Conservation (phyloP, 1,140 invertebrate genomes). For the Drosophila sturtevanti region DNA sequence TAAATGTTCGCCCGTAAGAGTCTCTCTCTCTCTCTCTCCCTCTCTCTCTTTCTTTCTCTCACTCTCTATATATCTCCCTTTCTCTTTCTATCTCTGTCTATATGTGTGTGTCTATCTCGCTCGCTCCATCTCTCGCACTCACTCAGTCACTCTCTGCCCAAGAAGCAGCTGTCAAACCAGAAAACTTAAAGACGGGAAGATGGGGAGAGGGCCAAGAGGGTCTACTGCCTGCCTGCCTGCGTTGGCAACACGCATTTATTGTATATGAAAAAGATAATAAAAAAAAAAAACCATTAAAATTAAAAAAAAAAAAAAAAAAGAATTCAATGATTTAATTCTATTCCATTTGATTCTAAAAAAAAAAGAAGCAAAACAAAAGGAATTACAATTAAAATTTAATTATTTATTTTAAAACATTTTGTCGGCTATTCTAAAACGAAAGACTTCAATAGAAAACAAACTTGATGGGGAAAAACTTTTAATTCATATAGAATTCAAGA, state of each 20-base stretch:
- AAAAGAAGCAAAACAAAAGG: neutral
- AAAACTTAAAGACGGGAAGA: conserved; percentile 44
- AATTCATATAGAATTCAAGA: neutral
- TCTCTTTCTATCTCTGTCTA: neutral
- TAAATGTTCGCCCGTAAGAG: conserved; percentile 17
- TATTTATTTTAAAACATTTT: conserved; percentile 12
- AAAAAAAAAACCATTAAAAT: no score
- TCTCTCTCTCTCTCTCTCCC: conserved; percentile 6
- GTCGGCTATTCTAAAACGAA: conserved; percentile 31
- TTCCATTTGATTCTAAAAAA: neutral
- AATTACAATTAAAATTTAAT: no score
- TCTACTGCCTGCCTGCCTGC: neutral
- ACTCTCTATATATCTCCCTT: neutral
- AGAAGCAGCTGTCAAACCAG: conserved; percentile 78
- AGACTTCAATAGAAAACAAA: conserved; percentile 55
- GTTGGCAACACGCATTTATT: conserved; percentile 21
- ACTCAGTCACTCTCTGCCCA: conserved; percentile 41
- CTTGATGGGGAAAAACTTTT: conserved; percentile 18
- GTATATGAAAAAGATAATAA: neutral
- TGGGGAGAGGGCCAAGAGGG: neutral
- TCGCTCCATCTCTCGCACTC: neutral
- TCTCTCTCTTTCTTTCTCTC: neutral
- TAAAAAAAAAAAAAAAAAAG: neutral
- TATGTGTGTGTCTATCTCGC: neutral
- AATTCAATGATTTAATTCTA: neutral